Conservation (phyloP, 23 tunicate genomes). For the Phallusia fumigata region DNA sequence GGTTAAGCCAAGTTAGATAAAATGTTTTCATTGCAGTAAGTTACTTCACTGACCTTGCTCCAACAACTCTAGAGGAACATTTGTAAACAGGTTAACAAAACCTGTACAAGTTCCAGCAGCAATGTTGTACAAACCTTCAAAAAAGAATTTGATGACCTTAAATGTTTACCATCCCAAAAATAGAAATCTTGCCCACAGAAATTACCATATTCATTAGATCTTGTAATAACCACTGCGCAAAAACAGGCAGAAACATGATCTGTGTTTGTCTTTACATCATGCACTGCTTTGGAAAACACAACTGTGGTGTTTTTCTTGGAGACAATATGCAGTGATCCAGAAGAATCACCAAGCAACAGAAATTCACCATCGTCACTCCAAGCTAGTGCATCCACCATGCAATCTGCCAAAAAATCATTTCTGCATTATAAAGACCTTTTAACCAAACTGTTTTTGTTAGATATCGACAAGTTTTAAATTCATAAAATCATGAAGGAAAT, state of each 20-base stretch:
- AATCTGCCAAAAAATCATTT: conserved; percentile 14
- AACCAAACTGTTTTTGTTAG: neutral
- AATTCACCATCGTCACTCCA: conserved; percentile 53
- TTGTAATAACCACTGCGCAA: neutral
- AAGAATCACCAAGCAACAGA: conserved; percentile 27
- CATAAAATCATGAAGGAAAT: too few species aligned
- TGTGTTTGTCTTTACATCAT: neutral
- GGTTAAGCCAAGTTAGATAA: neutral
- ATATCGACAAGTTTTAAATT: too few species aligned
- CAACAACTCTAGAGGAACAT: conserved; percentile 16
- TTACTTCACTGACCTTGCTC: conserved; percentile 11
- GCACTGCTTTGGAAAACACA: conserved; percentile 13
- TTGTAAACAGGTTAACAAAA: conserved; percentile 24
- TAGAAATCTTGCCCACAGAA: neutral
- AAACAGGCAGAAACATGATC: neutral
- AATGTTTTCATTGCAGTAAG: neutral
- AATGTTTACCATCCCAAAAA: neutral
- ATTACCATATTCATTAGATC: neutral
- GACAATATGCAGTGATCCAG: conserved; percentile 41
- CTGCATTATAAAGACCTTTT: neutral
- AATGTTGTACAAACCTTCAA: conserved; percentile 36
- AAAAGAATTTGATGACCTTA: neutral
- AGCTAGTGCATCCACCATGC: conserved; percentile 41
- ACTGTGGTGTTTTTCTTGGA: conserved; percentile 10
- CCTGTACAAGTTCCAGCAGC: conserved; percentile 18